These are phyloP conservation scores for Mesoligia furuncula DNA, from an alignment of 2,888 invertebrate species.

Conservation along the genomic window DNA sequence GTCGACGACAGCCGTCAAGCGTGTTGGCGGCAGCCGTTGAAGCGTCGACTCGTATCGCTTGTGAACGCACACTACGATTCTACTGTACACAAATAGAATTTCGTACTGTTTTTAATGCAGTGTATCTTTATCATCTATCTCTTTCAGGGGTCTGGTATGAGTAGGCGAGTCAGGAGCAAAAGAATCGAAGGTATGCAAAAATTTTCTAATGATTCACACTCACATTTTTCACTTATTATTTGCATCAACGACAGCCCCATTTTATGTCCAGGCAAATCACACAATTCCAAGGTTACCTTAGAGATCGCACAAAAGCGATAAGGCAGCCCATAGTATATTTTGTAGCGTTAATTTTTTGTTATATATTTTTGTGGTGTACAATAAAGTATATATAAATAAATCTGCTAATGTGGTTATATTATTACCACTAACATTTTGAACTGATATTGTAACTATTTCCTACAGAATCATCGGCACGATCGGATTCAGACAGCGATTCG, in stretches of 20 bases:
- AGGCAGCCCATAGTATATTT: background rate
- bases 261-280: background rate
- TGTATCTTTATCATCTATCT: background rate
- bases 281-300: background rate
- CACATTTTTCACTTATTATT: background rate
- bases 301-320: background rate
- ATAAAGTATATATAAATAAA: too few species aligned
- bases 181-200: slow-evolving; percentile 82
- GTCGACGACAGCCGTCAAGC: too few species aligned
- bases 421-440: background rate
- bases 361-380: too few species aligned
- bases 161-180: slow-evolving; percentile 82
- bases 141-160: slow-evolving; percentile 88
- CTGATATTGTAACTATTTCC: slow-evolving; percentile 27
- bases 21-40: too few species aligned
- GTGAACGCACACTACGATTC: background rate
- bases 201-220: background rate
- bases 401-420: background rate
- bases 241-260: background rate
- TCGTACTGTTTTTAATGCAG: background rate
- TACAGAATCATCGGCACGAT: slow-evolving; percentile 84
- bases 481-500: slow-evolving; percentile 88
- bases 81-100: background rate
- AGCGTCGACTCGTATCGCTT: background rate
- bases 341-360: background rate